A percentile compares a stretch with the other conserved stretches of the same genome.
Conservation (phyloP, 2,888 invertebrate species). For the Seira sanloemensis region DNA sequence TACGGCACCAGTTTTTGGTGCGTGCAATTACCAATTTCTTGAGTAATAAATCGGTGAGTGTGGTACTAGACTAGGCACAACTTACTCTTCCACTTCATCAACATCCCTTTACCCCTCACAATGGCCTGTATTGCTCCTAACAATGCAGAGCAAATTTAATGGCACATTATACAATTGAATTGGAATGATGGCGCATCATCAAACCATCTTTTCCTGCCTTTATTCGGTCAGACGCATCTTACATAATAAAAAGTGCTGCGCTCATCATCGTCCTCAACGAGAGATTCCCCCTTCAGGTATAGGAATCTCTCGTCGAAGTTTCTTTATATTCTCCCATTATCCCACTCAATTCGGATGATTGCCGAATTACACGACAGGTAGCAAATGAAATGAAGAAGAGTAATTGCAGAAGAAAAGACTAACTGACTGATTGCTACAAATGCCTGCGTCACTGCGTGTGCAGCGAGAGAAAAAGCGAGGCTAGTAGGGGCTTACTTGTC, state of each 20-base stretch:
- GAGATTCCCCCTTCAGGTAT: neutral
- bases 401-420: neutral
- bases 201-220: constrained; percentile 8
- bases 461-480: neutral
- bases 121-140: neutral
- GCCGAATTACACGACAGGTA: neutral
- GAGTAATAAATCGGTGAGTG: neutral
- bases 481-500: constrained; percentile 1
- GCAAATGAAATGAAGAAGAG: constrained; percentile 4
- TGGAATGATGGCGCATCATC: constrained; percentile 22
- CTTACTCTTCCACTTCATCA: neutral
- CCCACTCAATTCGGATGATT: neutral
- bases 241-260: neutral
- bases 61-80: neutral
- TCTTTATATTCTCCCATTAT: too few species aligned
- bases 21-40: neutral
- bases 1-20: neutral
- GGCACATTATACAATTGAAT: constrained; percentile 33
- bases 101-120: neutral
- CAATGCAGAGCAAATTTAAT: constrained; percentile 15
- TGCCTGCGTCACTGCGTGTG: neutral
- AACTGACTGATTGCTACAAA: neutral
- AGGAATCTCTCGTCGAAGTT: too few species aligned
- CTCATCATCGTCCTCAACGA: constrained; percentile 11
- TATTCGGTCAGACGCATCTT: constrained; percentile 48